These are phyloP conservation scores for Characodon lateralis DNA, from an alignment of 2,797 vertebrate genomes.

Conservation along the genomic window DNA sequence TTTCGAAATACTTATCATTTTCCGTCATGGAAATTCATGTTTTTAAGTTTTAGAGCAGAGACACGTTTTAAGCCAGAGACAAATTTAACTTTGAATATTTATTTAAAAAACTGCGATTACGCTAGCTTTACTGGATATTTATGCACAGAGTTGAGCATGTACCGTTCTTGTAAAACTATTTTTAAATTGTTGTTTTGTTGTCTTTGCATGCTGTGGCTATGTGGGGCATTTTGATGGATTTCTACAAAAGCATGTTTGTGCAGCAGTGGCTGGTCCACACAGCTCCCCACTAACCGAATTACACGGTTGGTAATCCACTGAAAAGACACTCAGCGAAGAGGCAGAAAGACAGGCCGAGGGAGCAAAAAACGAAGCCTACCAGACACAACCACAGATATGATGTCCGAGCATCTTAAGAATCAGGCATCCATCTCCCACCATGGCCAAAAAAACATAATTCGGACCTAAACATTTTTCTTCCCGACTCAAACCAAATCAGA, in stretches of 20 bases:
- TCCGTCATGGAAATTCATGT: not conserved
- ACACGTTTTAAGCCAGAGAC: not conserved
- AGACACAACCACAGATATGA: constrained; percentile 61
- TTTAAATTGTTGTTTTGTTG: constrained; percentile 44
- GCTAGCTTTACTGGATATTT: not conserved
- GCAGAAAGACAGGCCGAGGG: constrained; percentile 42
- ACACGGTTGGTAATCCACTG: constrained; percentile 78
- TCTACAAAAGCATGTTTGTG: constrained; percentile 63
- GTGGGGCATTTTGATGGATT: constrained; percentile 58
- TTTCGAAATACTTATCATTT: not conserved
- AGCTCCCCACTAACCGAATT: constrained; percentile 73
- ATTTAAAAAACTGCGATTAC: not conserved
- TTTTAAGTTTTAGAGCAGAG: not conserved
- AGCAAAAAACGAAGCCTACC: constrained; percentile 63
- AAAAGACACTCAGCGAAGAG: constrained; percentile 69
- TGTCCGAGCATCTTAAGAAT: constrained; percentile 70
- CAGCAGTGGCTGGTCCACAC: constrained; percentile 60
- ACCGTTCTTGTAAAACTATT: constrained; percentile 4
- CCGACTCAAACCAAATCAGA: constrained; percentile 79
- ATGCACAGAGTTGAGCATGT: not conserved
- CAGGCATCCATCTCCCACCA: constrained; percentile 77
- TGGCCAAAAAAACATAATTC: constrained; percentile 79
- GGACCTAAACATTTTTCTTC: constrained; percentile 78
- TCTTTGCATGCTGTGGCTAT: constrained; percentile 36
- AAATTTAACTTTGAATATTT: not conserved